Evolutionary conservation across 2,797 vertebrate species (phyloP), one percentile per base, ranked within the genome.

Genomic region (Varecia variegata): DNA sequence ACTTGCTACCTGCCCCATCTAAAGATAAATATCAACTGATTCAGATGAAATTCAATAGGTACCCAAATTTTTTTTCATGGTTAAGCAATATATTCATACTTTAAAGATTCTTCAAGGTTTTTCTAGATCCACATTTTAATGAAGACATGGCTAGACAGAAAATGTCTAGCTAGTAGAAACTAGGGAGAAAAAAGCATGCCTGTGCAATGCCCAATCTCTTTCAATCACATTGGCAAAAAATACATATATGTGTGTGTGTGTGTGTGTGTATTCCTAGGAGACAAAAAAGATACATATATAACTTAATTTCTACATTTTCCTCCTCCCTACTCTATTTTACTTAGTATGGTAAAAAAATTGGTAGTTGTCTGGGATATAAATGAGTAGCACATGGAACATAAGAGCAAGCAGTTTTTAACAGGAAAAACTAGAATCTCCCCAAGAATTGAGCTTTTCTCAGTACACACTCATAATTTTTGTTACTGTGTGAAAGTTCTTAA

Each of bases 261-360:
- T 30, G 27, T 60, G 5, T 60, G 27, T 30, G 27, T 60, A 71
- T 90, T 82, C 52, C 52, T 70, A 38, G 3, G 77, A 89, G 32
- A 94, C 30, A 45, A 91, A 74, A 96, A 80, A 74, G 18, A 81
- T 23, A 68, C 0, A 5, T 35, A 47, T 50, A 71, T 25, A 20
- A 13, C 56, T 90, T 96, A 43, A 88, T 79, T 94, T 86, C 47
- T 87, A 38, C 52, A 73, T 89, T 83, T 92, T 87, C 35, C 14
- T 83, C 7, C 25, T 86, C 27, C 30, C 73, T 88, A 68, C 21
- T 92, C 25, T 92, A 60, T 88, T 84, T 88, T 62, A 82, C 27
- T 60, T 47, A 89, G 8, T 25, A 60, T 56, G n/a, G n/a, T 93
- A 52, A 52, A 86, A 90, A 94, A 76, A 70, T 14, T 84, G 65